Evolutionary conservation across 2,797 vertebrate genomes (phyloP), one percentile per base, ranked within the genome.

Genomic region (Psittacula derbiana): DNA sequence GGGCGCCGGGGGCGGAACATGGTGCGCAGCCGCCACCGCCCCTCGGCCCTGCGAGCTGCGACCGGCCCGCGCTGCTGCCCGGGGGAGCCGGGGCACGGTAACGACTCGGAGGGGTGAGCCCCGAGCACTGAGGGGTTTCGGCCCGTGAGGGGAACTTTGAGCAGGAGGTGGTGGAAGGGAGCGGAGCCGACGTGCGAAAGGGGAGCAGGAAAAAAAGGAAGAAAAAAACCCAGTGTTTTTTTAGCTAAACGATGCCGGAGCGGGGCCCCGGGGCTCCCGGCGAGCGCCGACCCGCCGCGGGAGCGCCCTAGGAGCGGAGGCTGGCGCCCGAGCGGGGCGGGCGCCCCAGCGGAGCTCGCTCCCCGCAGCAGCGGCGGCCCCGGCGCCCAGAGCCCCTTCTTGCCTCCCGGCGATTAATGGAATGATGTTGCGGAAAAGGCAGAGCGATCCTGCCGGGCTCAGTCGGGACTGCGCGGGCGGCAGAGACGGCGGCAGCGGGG

Each of bases 341-440:
- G 71, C 79, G 82, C 81, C 90, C 91, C 86, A 89, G 95, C 84
- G 62, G 81, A 82, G 92, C 71, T 85, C 89, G 81, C 64, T 70
- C 81, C 93, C 71, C 62, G 75, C 91, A 86, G 92, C 95, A 74
- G 90, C 93, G 91, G 92, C 94, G 81, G 92, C 95, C 95, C 90
- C 96, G 75, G 96, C 85, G 95, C 88, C 71, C 86, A 74, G 76
- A 94, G 94, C 97, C 97, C 95, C 94, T 92, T 91, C 95, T 94
- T 92, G 95, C 97, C 94, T 96, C 94, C 93, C 88, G 92, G 94
- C 97, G 97, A 97, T 98, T 98, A 95, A 97, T 98, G 98, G 98
- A 98, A 99, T 95, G 98, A 99, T 99, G 99, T 97, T 98, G 98
- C 98, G 91, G 97, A 97, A 98, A 97, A 97, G 98, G 97, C 97